Evolutionary conservation across 1,140 invertebrate species (phyloP), one percentile per base, ranked within the genome.

Genomic region (Belonocnema kinseyi): DNA sequence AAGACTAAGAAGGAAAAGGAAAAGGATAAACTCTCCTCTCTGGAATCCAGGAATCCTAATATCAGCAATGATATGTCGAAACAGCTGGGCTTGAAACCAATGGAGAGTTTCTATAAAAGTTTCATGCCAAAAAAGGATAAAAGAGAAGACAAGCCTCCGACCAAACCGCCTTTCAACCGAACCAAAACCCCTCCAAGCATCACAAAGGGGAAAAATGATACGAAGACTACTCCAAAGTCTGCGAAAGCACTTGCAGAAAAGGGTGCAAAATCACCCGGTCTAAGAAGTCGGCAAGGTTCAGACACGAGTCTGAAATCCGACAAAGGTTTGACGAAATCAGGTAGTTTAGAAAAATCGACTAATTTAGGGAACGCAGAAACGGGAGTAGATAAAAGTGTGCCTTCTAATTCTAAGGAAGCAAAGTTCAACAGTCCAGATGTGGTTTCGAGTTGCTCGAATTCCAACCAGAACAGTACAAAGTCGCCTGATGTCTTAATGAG

Each of bases 361-460:
- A 61, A 16, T 61, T 14, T 16, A 26, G 58, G 33, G 16, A 86
- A 72, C 76, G 80, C 86, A 40, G 10, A 76, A 26, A 46, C 40
- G 40, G 40, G 6, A 46, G 40, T 46, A 46, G 40, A 46, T 46
- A 89, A 88, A 85, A 88, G 79, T 83, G 83, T 86, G 81, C 83
- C 86, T 85, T 88, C 58, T 80, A 87, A 78, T 72, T 84, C 83
- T 74, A 89, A 87, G 79, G 82, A 87, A 66, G 8, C 26, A 56
- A 88, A 87, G 81, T 79, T 87, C 46, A 95, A 95, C 80, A 95
- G 94, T 88, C 95, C 94, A 0, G 95, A 96, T 85, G 82, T 96
- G 17, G 94, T 95, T 10, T 95, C 94, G 0, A 95, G 94, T 82
- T 95, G 94, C 85, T 90, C 89, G 5, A 88, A 84, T 50, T 76